Percentiles rank a stretch among this genome's conserved stretches.
Conservation (phyloP, 2,888 invertebrate genomes). For the Zeuzera pyrina region DNA sequence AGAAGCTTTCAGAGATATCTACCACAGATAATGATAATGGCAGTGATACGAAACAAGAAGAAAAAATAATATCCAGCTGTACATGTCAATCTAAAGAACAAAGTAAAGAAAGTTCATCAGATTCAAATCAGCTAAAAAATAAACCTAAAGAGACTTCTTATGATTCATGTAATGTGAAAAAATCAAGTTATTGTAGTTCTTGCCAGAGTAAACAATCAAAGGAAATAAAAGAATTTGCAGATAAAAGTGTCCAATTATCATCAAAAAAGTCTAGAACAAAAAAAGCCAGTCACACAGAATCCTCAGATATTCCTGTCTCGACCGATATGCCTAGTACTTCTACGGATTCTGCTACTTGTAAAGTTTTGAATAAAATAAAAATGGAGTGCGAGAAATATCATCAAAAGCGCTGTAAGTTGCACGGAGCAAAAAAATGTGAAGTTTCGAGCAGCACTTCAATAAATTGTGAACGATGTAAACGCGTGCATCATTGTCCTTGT, state of each 20-base stretch:
- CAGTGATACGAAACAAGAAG: not conserved
- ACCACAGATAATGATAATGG: not conserved
- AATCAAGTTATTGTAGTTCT: too few relatives aligned
- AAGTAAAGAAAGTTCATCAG: too few relatives aligned
- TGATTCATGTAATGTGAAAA: too few relatives aligned
- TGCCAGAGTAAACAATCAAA: slow-evolving; percentile 9
- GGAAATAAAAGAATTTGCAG: slow-evolving; percentile 20
- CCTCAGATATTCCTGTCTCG: slow-evolving; percentile 39
- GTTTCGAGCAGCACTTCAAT: slow-evolving; percentile 48
- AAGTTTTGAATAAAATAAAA: slow-evolving; percentile 51
- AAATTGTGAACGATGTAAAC: slow-evolving; percentile 48
- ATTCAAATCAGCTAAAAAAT: too few relatives aligned
- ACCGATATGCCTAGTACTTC: slow-evolving; percentile 47
- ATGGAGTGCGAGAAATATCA: slow-evolving; percentile 60
- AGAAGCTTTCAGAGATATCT: not conserved
- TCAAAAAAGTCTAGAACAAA: slow-evolving; percentile 24
- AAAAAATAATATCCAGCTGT: not conserved
- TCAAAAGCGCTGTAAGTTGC: slow-evolving; percentile 41
- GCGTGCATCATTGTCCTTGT: slow-evolving; percentile 42
- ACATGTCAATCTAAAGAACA: too few relatives aligned
- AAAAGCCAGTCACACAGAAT: slow-evolving; percentile 27
- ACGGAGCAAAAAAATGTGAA: slow-evolving; percentile 35
- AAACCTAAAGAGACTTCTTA: too few relatives aligned
- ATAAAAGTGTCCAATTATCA: slow-evolving; percentile 40
- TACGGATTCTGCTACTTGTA: slow-evolving; percentile 50